Evolutionary conservation across 2,113 vertebrate genomes (phyloP).

Genomic region (Lepidothrix coronata): DNA sequence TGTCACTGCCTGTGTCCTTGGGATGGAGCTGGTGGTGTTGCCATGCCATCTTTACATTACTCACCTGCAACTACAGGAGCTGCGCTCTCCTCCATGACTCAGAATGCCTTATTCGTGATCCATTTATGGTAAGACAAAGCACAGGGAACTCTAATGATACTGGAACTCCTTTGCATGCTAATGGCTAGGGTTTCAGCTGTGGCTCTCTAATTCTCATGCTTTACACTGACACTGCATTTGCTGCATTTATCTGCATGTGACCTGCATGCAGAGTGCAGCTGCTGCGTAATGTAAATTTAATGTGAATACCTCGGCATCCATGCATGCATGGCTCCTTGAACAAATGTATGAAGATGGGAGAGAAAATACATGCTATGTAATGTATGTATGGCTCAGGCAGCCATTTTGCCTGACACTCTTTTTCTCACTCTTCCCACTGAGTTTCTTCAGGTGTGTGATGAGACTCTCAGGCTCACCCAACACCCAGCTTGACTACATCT

Average conservation of each 20-base stretch:
- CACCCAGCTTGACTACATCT: not conserved
- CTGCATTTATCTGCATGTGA: not conserved
- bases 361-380: accelerated
- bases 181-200: not conserved
- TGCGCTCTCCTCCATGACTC: not conserved
- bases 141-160: not conserved
- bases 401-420: not conserved
- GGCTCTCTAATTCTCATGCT: not conserved
- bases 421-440: not conserved
- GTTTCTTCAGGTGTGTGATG: not conserved
- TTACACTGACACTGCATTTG: not conserved
- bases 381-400: not conserved
- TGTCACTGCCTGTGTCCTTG: not conserved
- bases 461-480: not conserved
- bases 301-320: not conserved
- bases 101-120: constrained; percentile 8
- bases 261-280: not conserved
- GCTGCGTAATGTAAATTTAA: not conserved
- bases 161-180: not conserved
- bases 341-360: not conserved
- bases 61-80: not conserved
- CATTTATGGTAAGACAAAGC: not conserved
- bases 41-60: not conserved
- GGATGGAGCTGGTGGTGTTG: not conserved
- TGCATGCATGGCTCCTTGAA: not conserved